These are phyloP conservation scores for Perdix hodgsoniae DNA, from an alignment of 2,797 vertebrate genomes.

Conservation along the genomic window DNA sequence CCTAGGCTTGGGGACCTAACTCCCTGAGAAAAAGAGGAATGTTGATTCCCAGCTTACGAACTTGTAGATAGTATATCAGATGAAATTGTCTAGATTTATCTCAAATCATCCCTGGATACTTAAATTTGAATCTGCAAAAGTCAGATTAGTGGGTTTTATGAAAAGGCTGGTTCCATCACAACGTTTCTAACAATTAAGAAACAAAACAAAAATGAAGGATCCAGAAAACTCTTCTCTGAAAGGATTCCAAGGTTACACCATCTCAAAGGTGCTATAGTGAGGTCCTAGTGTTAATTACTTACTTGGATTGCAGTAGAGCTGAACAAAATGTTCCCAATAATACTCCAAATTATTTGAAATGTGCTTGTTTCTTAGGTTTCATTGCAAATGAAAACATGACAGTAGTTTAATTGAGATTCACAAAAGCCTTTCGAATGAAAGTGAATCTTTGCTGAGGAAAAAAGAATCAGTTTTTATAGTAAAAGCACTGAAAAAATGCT, in stretches of 20 bases:
- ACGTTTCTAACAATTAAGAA: not conserved
- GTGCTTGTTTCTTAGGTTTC: not conserved
- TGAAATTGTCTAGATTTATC: not conserved
- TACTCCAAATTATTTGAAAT: not conserved
- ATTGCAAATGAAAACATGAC: not conserved
- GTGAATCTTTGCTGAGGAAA: not conserved
- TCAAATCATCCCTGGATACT: not conserved
- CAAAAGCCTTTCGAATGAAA: constrained; percentile 10
- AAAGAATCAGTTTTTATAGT: not conserved
- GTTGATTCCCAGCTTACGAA: not conserved
- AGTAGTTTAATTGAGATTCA: not conserved
- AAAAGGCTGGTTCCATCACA: not conserved
- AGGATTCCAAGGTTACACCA: not conserved
- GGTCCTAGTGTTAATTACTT: not conserved
- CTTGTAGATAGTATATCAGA: not conserved
- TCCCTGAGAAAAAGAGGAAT: not conserved
- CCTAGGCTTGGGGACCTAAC: not conserved
- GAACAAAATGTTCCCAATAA: not conserved
- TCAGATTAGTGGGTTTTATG: not conserved
- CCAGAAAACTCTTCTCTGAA: not conserved
- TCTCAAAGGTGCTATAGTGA: not conserved
- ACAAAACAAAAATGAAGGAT: not conserved
- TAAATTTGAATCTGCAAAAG: not conserved
- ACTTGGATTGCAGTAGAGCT: not conserved
- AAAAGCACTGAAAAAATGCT: not conserved